Evolutionary conservation across 2,888 invertebrate genomes (phyloP).

Genomic region (Agrotis puta): DNA sequence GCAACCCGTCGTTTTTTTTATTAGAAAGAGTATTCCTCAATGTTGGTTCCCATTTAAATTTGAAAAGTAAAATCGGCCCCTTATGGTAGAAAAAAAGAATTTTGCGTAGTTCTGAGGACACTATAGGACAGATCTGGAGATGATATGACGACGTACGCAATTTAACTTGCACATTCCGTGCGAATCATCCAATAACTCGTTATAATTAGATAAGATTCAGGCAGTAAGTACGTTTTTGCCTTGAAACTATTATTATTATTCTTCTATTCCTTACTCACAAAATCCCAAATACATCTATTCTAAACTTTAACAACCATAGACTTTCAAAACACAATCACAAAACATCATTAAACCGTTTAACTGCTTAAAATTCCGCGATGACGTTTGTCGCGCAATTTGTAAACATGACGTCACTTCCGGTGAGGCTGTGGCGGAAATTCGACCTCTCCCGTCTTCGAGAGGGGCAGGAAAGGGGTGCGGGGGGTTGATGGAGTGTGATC

Average conservation of each 20-base stretch:
- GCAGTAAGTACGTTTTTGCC: neutral
- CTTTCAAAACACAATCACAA: conserved; percentile 52
- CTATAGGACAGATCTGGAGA: too few species aligned
- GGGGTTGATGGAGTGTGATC: conserved; percentile 56
- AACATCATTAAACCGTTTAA: conserved; percentile 71
- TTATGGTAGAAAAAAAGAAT: too few species aligned
- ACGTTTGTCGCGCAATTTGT: conserved; percentile 88
- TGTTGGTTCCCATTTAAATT: too few species aligned
- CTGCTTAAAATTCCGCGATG: conserved; percentile 88
- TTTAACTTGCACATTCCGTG: too few species aligned
- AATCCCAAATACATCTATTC: neutral
- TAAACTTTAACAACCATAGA: conserved; percentile 22
- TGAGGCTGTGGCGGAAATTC: conserved; percentile 89
- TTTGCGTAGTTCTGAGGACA: too few species aligned
- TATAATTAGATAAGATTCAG: too few species aligned
- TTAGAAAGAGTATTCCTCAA: too few species aligned
- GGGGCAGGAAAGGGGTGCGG: conserved; percentile 41
- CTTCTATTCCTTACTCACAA: neutral
- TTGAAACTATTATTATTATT: neutral
- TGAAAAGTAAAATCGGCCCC: too few species aligned
- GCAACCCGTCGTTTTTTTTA: too few species aligned
- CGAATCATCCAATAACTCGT: too few species aligned
- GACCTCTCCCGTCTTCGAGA: conserved; percentile 78
- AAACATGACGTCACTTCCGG: conserved; percentile 89
- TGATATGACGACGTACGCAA: too few species aligned